These are phyloP conservation scores for Sander vitreus DNA, from an alignment of 2,113 vertebrate species.

Conservation along the genomic window DNA sequence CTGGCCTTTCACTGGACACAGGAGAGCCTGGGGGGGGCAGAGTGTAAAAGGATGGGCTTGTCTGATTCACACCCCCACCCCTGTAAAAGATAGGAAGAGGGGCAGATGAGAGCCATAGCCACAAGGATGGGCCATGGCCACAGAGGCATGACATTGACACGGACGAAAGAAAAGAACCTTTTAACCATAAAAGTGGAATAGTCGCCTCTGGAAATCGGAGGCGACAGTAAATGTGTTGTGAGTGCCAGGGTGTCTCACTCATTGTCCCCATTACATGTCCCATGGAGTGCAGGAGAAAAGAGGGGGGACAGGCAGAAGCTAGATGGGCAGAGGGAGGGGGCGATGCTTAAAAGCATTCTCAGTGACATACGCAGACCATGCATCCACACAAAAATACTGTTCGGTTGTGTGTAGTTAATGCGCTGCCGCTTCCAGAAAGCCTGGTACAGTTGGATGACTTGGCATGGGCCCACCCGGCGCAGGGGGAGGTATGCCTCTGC, in stretches of 20 bases:
- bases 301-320: slow-evolving; percentile 42
- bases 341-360: slow-evolving; percentile 68
- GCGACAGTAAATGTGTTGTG: slow-evolving; percentile 76
- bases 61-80: slow-evolving; percentile 42
- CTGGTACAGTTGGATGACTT: slow-evolving; percentile 81
- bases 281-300: slow-evolving; percentile 39
- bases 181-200: slow-evolving; percentile 79
- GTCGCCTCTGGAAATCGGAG: slow-evolving; percentile 78
- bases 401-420: slow-evolving; percentile 65
- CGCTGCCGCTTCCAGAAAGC: slow-evolving; percentile 54
- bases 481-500: slow-evolving; percentile 70
- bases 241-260: slow-evolving; percentile 70
- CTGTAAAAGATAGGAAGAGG: slow-evolving; percentile 60
- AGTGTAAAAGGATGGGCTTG: slow-evolving; percentile 66
- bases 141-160: slow-evolving; percentile 80
- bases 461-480: slow-evolving; percentile 76
- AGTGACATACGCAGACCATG: slow-evolving; percentile 63
- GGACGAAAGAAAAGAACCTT: slow-evolving; percentile 76
- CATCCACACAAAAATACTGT: slow-evolving; percentile 49
- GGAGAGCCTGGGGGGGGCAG: slow-evolving; percentile 64
- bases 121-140: slow-evolving; percentile 71
- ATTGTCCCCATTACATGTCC: slow-evolving; percentile 74
- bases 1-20: slow-evolving; percentile 84
- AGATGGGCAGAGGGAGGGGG: slow-evolving; percentile 26
- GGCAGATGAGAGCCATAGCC: slow-evolving; percentile 71